A percentile compares a stretch with the other conserved stretches of the same genome.
Conservation (phyloP, 1,140 invertebrate genomes). For the Ceratina australensis region DNA sequence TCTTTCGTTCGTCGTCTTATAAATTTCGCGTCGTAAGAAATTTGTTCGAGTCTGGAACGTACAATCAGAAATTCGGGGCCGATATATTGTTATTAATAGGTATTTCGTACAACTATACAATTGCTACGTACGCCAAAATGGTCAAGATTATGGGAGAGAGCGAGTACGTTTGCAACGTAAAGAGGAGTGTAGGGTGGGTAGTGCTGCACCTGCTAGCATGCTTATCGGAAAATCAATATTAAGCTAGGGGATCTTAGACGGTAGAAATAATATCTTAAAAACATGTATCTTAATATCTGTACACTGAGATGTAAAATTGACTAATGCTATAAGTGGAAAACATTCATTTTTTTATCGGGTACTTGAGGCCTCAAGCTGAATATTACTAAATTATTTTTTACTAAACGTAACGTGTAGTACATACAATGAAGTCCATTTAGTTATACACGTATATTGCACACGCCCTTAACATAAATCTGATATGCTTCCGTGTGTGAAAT, state of each 20-base stretch:
- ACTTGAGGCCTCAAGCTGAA: constrained; percentile 65
- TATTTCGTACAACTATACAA: constrained; percentile 1
- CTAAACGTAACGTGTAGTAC: neutral
- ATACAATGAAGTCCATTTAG: neutral
- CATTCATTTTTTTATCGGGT: constrained; percentile 73
- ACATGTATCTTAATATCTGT: constrained; percentile 72
- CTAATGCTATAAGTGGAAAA: constrained; percentile 76
- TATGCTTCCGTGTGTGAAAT: neutral
- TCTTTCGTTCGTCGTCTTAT: neutral
- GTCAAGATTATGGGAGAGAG: constrained; percentile 2
- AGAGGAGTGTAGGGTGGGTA: too few species aligned
- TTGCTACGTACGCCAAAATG: constrained; percentile 3
- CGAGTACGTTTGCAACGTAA: constrained; percentile 11
- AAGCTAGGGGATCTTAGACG: constrained; percentile 10
- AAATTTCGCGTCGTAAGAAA: neutral
- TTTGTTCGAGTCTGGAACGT: neutral
- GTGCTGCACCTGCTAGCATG: neutral
- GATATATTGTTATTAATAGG: neutral
- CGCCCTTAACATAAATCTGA: neutral
- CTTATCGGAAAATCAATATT: constrained; percentile 12
- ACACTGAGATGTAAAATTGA: constrained; percentile 72
- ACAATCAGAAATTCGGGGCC: neutral
- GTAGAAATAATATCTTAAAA: constrained; percentile 50
- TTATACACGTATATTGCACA: constrained; percentile 15
- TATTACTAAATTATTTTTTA: constrained; percentile 55